phyloP scores from a whole-genome alignment of 2,888 invertebrate genomes.

The Mesoligia furuncula region DNA sequence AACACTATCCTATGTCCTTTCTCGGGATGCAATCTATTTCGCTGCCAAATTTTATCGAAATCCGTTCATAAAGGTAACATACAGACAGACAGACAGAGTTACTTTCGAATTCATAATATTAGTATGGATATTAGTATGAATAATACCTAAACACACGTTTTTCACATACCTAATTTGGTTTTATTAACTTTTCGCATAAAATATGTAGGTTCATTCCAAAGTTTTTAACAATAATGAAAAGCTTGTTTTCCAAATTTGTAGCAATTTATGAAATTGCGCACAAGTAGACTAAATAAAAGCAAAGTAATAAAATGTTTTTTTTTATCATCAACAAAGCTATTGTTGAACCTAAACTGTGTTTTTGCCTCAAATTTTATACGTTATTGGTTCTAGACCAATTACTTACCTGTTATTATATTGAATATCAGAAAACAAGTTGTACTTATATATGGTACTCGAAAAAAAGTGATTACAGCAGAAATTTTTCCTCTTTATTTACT shows the following conservation, averaged over 20 bases:
- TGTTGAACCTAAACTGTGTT: constrained; percentile 1
- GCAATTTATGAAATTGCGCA: constrained; percentile 18
- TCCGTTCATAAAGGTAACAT: too few species aligned
- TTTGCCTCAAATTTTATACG: neutral
- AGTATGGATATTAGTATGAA: neutral
- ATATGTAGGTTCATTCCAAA: neutral
- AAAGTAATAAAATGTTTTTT: constrained; percentile 34
- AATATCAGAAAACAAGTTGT: constrained; percentile 36
- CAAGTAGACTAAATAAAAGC: neutral
- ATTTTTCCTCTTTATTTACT: constrained; percentile 18
- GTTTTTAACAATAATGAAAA: neutral
- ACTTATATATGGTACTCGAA: neutral
- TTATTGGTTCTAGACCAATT: constrained; percentile 28
- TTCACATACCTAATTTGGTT: neutral
- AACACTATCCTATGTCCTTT: too few species aligned
- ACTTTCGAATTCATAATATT: too few species aligned
- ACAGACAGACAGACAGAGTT: too few species aligned
- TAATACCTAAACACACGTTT: neutral
- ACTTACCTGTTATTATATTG: constrained; percentile 13
- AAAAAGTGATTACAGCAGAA: neutral
- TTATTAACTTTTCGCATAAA: neutral
- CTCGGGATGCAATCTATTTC: too few species aligned
- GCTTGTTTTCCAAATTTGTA: neutral
- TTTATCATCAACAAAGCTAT: constrained; percentile 24
- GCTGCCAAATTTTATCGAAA: too few species aligned